Percentiles rank a stretch among this genome's conserved stretches.
Conservation (phyloP, 53 echinoderm and acorn worm genomes). For the Pentamera pediparva region DNA sequence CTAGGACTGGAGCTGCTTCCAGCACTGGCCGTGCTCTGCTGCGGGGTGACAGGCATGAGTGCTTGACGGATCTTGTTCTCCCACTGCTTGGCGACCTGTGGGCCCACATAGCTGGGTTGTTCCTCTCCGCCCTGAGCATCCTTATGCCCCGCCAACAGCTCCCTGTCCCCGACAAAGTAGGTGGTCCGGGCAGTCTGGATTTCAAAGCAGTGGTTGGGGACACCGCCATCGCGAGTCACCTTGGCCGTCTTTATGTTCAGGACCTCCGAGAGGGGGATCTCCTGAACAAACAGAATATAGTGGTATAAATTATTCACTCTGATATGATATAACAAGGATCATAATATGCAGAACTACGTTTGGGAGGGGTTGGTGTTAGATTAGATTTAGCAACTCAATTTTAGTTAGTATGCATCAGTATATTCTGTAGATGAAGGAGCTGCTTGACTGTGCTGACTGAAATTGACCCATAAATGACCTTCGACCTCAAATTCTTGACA, state of each 20-base stretch:
- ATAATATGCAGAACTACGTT: too few relatives aligned
- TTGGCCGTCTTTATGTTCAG: slow-evolving; percentile 63
- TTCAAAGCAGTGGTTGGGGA: slow-evolving; percentile 85
- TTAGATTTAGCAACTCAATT: too few relatives aligned
- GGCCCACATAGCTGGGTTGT: slow-evolving; percentile 75
- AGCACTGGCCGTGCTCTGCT: slow-evolving; percentile 76
- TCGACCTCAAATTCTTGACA: too few relatives aligned
- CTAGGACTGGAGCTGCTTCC: slow-evolving; percentile 93
- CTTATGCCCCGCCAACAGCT: slow-evolving; percentile 33
- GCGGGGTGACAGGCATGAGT: slow-evolving; percentile 95
- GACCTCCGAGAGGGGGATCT: slow-evolving; percentile 94
- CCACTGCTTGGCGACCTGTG: slow-evolving; percentile 73
- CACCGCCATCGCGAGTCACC: slow-evolving; percentile 37
- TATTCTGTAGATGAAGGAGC: too few relatives aligned
- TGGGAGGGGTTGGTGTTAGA: too few relatives aligned
- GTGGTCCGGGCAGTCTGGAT: slow-evolving; percentile 81
- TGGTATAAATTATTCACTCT: too few relatives aligned
- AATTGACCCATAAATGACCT: too few relatives aligned
- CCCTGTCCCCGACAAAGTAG: slow-evolving; percentile 83
- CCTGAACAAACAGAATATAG: slow-evolving; percentile 41
- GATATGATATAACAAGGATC: too few relatives aligned
- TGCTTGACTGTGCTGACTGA: too few relatives aligned
- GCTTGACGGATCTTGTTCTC: slow-evolving; percentile 89
- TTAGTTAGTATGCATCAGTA: too few relatives aligned
- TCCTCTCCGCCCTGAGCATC: slow-evolving; percentile 62